Base-by-base conservation (phyloP, 2,113 vertebrate species). In the Oncorhynchus kisutch region DNA sequence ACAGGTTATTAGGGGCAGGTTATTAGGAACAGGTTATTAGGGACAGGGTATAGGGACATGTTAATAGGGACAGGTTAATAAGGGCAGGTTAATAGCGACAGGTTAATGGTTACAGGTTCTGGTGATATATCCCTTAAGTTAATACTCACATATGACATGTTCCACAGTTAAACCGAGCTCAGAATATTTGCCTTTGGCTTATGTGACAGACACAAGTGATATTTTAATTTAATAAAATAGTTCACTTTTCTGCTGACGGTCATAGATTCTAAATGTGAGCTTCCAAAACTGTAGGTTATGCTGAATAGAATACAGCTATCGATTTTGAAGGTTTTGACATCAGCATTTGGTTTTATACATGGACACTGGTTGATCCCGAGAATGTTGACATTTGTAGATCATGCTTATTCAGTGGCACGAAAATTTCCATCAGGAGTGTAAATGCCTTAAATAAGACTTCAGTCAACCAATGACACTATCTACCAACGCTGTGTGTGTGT, bases 191-290 rank as follows among this genome's bases (percentile, higher is more conserved):
- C 51, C 14, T 60, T 60, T 20, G 20, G 16, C 57, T 51, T 12
- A 51, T 51, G 48, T 51, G 13, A 51, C 57, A 60, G 57, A 60
- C 0, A 60, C 48, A 51, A 51, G 48, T 51, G 3, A 2, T 60
- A 34, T 75, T 54, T 84, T 74, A 18, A 20, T 3, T 5, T 13
- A 16, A 81, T 77, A 48, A 82, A 84, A 82, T 2, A 78, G 45
- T 60, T 73, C 75, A 83, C 48, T 51, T 78, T 62, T 65, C 72
- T 75, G 57, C 57, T 60, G 20, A 73, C 48, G 13, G 13, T 84
- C 78, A 78, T 82, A 88, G 77, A 84, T 39, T 34, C 70, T 79
- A 78, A 71, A 85, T 81, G 77, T 74, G 70, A 66, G 78, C 31
- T 79, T 70, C 45, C 49, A 71, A 78, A 77, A 73, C 59, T 31